These are phyloP conservation scores for Chaetodon auriga DNA, from an alignment of 2,113 vertebrate genomes.

Conservation along the genomic window DNA sequence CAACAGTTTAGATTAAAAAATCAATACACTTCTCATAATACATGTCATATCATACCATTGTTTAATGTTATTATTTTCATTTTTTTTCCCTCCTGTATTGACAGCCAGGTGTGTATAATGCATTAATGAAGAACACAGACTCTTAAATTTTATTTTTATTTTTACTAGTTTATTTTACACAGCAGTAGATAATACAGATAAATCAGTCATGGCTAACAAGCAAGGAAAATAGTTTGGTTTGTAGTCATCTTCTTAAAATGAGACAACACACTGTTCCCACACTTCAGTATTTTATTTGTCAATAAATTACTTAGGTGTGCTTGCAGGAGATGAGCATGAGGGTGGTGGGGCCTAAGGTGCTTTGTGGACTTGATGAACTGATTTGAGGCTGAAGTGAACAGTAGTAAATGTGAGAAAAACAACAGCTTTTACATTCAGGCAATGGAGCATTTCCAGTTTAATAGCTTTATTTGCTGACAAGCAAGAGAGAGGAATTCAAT, in stretches of 20 bases:
- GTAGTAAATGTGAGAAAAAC: background rate
- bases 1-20: background rate
- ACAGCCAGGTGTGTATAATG: background rate
- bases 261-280: background rate
- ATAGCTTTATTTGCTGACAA: conserved; percentile 22
- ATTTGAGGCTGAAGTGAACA: background rate
- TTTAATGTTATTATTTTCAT: background rate
- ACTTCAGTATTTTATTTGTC: background rate
- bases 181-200: conserved; percentile 3
- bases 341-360: background rate
- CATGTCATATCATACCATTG: background rate
- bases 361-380: background rate
- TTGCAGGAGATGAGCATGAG: background rate
- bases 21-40: background rate
- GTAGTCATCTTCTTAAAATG: background rate
- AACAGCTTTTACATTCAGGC: background rate
- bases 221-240: background rate
- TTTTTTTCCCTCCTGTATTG: background rate
- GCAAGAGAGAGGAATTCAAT: conserved; percentile 34
- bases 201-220: conserved; percentile 3
- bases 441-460: conserved; percentile 5
- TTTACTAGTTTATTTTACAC: background rate
- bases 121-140: background rate
- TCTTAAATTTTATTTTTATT: background rate
- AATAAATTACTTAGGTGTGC: background rate